phyloP scores from a whole-genome alignment of 2,888 invertebrate genomes.

The Acleris holmiana region DNA sequence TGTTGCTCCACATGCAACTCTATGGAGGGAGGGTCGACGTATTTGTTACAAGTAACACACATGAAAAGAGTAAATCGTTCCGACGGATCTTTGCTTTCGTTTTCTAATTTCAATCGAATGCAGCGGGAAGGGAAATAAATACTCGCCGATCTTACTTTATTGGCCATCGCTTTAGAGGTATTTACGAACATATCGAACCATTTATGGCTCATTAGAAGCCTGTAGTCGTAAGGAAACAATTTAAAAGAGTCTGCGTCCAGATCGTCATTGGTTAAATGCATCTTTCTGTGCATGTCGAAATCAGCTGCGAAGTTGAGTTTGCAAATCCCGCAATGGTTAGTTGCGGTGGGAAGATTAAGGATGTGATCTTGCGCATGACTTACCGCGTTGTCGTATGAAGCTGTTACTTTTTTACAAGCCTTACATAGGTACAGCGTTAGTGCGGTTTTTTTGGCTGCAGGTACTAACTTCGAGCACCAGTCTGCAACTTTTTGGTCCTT shows the following conservation, averaged over 20 bases:
- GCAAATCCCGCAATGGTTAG: background rate
- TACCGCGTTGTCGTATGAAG: slow-evolving; percentile 15
- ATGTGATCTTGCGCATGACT: slow-evolving; percentile 25
- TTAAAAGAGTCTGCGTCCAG: slow-evolving; percentile 3
- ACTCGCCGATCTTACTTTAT: slow-evolving; percentile 3
- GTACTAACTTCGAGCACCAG: background rate
- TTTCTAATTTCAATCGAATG: background rate
- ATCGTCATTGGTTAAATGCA: slow-evolving; percentile 1
- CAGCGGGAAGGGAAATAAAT: slow-evolving; percentile 18
- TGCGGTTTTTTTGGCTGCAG: background rate
- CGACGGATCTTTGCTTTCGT: background rate
- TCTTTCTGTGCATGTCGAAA: slow-evolving; percentile 1
- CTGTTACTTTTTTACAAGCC: slow-evolving; percentile 7
- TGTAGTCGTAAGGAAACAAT: slow-evolving; percentile 9
- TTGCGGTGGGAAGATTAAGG: background rate
- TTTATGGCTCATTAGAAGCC: slow-evolving; percentile 5
- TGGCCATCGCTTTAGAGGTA: background rate
- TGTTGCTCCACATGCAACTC: slow-evolving; percentile 5
- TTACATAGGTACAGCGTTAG: slow-evolving; percentile 4
- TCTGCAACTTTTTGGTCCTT: background rate
- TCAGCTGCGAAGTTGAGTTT: background rate
- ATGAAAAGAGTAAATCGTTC: slow-evolving; percentile 11
- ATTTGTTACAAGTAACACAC: slow-evolving; percentile 11
- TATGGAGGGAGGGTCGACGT: slow-evolving; percentile 5
- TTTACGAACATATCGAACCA: slow-evolving; percentile 14